phyloP scores from a whole-genome alignment of 2,797 vertebrate species.

The Siniperca scherzeri region DNA sequence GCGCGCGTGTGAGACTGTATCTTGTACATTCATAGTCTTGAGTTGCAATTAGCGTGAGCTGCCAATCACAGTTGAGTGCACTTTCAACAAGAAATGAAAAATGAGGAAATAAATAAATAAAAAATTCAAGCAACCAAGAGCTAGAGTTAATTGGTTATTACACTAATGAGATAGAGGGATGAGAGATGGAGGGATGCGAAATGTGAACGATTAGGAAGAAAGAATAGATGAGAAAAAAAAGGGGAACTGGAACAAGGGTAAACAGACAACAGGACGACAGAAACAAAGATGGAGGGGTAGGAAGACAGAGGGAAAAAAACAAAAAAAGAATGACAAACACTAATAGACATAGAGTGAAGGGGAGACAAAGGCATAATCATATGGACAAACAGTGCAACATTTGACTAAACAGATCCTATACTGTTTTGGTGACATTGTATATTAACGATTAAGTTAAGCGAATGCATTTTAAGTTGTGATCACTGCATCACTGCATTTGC shows the following conservation, averaged over 20 bases:
- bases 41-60: slow-evolving; percentile 68
- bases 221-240: slow-evolving; percentile 12
- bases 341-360: background rate
- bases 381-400: background rate
- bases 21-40: slow-evolving; percentile 35
- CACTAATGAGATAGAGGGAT: slow-evolving; percentile 58
- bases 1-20: slow-evolving; percentile 21
- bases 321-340: background rate
- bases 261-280: slow-evolving; percentile 1
- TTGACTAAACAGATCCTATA: background rate
- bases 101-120: slow-evolving; percentile 67
- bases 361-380: background rate
- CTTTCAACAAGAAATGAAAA: slow-evolving; percentile 73
- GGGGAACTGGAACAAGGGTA: background rate
- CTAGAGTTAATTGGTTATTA: slow-evolving; percentile 75
- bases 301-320: background rate
- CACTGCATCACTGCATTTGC: background rate
- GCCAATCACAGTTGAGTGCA: slow-evolving; percentile 66
- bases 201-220: slow-evolving; percentile 24
- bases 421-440: background rate
- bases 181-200: slow-evolving; percentile 45
- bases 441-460: background rate
- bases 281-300: slow-evolving; percentile 6
- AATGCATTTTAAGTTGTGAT: background rate
- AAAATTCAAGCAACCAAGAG: slow-evolving; percentile 54